Conservation (phyloP, 2,888 invertebrate species). For the Athalia rosae region DNA sequence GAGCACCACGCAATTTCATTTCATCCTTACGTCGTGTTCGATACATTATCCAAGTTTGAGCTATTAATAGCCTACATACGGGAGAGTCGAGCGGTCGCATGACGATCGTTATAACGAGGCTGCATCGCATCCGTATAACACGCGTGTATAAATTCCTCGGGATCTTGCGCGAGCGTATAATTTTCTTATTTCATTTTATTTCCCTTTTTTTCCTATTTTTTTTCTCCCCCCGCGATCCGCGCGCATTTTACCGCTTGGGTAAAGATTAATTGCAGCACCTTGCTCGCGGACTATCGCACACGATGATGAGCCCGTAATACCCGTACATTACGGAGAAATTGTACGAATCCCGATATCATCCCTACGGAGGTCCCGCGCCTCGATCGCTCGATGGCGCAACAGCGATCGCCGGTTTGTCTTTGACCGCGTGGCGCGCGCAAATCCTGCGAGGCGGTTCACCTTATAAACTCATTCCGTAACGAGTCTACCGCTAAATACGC, state of each 20-base stretch:
- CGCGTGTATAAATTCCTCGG: too few relatives aligned
- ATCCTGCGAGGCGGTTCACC: constrained; percentile 28
- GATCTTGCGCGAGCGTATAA: too few relatives aligned
- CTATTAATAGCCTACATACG: constrained; percentile 24
- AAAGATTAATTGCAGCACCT: constrained; percentile 21
- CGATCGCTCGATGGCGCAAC: constrained; percentile 1
- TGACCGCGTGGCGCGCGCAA: constrained; percentile 1
- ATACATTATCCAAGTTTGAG: constrained; percentile 22
- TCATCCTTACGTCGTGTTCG: constrained; percentile 30
- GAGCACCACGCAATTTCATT: constrained; percentile 19
- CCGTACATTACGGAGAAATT: too few relatives aligned
- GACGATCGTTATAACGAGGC: neutral
- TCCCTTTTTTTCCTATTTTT: neutral
- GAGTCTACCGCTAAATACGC: constrained; percentile 44
- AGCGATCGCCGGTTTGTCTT: neutral
- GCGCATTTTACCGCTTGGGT: constrained; percentile 10
- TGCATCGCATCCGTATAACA: too few relatives aligned
- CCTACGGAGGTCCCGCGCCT: neutral
- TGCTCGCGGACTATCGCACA: constrained; percentile 3
- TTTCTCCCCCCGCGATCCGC: neutral
- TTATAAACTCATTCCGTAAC: constrained; percentile 44
- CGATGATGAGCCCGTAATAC: neutral
- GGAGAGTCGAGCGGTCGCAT: constrained; percentile 1
- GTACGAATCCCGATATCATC: neutral
- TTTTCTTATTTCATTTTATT: too few relatives aligned